phyloP scores from a whole-genome alignment of 2,113 vertebrate genomes.

The Tylochromis polylepis region DNA sequence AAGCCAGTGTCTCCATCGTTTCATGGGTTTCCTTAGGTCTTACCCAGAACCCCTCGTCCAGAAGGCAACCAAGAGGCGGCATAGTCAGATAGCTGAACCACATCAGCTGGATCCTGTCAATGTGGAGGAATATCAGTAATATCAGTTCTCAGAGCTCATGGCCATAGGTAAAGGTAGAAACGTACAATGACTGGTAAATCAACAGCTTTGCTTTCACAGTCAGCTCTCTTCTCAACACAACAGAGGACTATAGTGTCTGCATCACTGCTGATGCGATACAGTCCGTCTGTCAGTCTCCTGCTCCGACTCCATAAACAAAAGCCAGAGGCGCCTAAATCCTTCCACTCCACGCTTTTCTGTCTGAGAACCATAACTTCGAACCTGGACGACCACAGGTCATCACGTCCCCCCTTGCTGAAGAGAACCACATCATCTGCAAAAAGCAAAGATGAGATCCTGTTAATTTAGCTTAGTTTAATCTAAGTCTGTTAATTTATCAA shows the following conservation, averaged over 20 bases:
- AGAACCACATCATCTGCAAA: too few species aligned
- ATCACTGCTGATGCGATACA: not conserved
- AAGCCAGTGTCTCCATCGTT: not conserved
- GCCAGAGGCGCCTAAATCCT: too few species aligned
- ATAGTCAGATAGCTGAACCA: not conserved
- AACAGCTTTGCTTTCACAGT: accelerated
- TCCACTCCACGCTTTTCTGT: too few species aligned
- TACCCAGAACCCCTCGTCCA: not conserved
- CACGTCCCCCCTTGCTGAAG: too few species aligned
- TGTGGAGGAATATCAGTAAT: not conserved
- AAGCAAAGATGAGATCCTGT: too few species aligned
- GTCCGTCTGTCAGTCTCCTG: not conserved
- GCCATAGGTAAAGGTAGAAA: not conserved
- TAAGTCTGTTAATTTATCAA: not conserved
- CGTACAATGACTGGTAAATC: not conserved
- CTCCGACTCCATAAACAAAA: too few species aligned
- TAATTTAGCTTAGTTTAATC: too few species aligned
- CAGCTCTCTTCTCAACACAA: not conserved
- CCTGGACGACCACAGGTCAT: too few species aligned
- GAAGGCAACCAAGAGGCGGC: not conserved
- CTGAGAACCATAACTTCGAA: too few species aligned
- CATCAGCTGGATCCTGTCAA: not conserved
- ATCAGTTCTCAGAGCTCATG: not conserved
- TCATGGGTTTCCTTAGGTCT: not conserved
- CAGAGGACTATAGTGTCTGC: not conserved